Conservation (phyloP, 1,140 invertebrate species). For the Armadillidium nasatum region DNA sequence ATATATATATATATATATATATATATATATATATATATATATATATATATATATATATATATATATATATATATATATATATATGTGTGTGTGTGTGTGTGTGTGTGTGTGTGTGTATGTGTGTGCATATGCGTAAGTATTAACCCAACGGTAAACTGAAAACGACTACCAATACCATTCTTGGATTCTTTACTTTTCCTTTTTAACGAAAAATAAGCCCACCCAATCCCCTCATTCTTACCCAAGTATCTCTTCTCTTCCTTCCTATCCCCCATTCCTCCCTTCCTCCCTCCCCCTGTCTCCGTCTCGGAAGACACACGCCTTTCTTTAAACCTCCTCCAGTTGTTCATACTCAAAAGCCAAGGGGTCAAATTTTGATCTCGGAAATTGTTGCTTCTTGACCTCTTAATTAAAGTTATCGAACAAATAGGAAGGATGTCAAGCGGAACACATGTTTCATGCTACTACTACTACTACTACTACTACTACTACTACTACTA, state of each 20-base stretch:
- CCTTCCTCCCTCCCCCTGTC: too few species aligned
- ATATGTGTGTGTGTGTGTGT: conserved; percentile 8
- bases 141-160: neutral
- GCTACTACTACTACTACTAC: too few species aligned
- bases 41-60: conserved; percentile 12
- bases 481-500: too few species aligned
- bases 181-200: neutral
- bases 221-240: too few species aligned
- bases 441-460: too few species aligned
- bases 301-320: too few species aligned
- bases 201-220: too few species aligned
- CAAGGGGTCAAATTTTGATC: neutral
- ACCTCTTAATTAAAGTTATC: neutral
- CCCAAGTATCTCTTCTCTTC: neutral
- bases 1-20: conserved; percentile 1
- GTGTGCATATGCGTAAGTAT: neutral
- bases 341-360: neutral
- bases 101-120: conserved; percentile 10
- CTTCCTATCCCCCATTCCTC: neutral
- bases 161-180: neutral
- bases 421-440: too few species aligned
- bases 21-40: conserved; percentile 9
- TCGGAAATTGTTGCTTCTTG: neutral
- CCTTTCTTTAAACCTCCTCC: neutral
- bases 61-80: neutral